A percentile compares a stretch with the other conserved stretches of the same genome.
phyloP scores from a whole-genome alignment of 2,113 vertebrate species.

The Sphaerodactylus townsendi region DNA sequence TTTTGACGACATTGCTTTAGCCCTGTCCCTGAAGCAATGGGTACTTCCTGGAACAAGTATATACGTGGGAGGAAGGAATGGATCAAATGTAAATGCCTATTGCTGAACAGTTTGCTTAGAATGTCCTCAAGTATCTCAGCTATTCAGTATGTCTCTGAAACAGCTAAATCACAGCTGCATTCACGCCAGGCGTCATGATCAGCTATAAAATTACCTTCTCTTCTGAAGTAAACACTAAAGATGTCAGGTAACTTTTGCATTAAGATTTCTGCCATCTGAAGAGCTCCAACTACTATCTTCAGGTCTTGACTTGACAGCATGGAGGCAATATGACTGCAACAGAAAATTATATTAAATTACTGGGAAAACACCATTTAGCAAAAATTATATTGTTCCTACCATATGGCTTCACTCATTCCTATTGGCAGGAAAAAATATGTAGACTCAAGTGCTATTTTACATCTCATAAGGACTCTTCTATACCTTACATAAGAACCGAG shows the following conservation, averaged over 20 bases:
- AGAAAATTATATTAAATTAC: constrained; percentile 45
- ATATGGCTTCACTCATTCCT: not conserved
- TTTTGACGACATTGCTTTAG: too few relatives aligned
- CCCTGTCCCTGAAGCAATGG: not conserved
- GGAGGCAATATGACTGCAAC: constrained; percentile 96
- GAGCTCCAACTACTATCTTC: constrained; percentile 98
- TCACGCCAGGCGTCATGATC: not conserved
- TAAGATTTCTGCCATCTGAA: constrained; percentile 99
- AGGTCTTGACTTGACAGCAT: constrained; percentile 99
- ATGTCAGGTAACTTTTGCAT: constrained; percentile 99
- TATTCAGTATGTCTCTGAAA: not conserved
- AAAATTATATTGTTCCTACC: not conserved
- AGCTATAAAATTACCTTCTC: constrained; percentile 86
- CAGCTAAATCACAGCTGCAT: not conserved
- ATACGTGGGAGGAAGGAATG: not conserved
- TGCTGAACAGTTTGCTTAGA: not conserved
- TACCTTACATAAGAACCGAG: not conserved
- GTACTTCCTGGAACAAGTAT: not conserved
- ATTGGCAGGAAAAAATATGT: not conserved
- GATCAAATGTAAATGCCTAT: not conserved
- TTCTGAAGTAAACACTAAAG: constrained; percentile 98
- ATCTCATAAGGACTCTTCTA: not conserved
- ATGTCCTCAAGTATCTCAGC: not conserved
- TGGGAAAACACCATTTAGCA: not conserved
- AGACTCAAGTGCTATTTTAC: not conserved